phyloP scores from a whole-genome alignment of 2,888 invertebrate genomes.

The Catocala fraxini region DNA sequence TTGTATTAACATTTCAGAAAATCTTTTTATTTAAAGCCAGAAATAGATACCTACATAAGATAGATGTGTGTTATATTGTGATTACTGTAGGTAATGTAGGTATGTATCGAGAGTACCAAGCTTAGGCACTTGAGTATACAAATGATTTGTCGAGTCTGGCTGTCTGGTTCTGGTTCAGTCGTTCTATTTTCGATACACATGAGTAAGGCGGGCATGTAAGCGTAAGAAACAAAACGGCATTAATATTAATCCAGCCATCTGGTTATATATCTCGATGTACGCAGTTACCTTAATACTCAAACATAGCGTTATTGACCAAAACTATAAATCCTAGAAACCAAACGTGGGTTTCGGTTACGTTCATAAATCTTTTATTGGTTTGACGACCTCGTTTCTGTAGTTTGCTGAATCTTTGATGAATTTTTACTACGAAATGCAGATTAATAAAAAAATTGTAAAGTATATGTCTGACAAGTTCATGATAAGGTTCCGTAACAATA shows the following conservation, averaged over 20 bases:
- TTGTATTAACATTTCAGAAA: no score
- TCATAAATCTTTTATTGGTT: no score
- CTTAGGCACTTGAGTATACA: slow-evolving; percentile 25
- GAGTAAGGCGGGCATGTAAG: slow-evolving; percentile 42
- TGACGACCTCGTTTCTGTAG: no score
- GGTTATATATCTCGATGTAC: slow-evolving; percentile 6
- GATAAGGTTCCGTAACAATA: no score
- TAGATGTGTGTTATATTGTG: background rate
- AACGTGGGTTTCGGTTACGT: no score
- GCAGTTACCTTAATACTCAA: slow-evolving; percentile 7
- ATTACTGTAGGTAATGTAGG: background rate
- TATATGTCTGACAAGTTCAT: no score
- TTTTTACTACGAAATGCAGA: no score
- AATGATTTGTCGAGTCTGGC: slow-evolving; percentile 48
- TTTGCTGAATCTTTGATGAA: no score
- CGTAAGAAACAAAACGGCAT: slow-evolving; percentile 19
- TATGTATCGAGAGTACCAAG: slow-evolving; percentile 1
- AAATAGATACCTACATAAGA: no score
- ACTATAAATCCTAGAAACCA: no score
- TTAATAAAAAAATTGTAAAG: no score
- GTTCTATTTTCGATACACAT: slow-evolving; percentile 44
- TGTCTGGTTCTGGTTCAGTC: slow-evolving; percentile 42
- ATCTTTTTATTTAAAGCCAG: no score
- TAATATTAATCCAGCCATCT: slow-evolving; percentile 21
- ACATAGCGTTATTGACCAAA: background rate